A percentile compares a stretch with the other conserved stretches of the same genome.
phyloP scores from a whole-genome alignment of 2,797 vertebrate genomes.

The Myotis planiceps region DNA sequence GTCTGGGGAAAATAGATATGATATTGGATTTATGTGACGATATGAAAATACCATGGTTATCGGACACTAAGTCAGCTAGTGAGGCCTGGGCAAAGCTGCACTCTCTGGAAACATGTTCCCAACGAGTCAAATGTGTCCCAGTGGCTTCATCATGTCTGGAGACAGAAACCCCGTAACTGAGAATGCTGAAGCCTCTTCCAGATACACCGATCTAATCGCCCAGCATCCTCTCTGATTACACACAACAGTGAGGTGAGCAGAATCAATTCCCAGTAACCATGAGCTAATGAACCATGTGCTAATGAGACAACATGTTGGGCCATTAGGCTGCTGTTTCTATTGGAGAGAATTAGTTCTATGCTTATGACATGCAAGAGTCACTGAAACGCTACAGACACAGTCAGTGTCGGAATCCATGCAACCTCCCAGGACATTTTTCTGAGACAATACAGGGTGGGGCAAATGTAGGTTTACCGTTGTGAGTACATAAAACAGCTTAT shows the following conservation, averaged over 20 bases:
- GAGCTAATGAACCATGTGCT: background rate
- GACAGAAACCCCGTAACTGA: slow-evolving; percentile 11
- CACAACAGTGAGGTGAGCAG: background rate
- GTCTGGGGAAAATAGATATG: slow-evolving; percentile 42
- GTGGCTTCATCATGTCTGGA: background rate
- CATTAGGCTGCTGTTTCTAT: background rate
- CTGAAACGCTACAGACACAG: background rate
- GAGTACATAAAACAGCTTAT: background rate
- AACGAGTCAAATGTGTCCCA: background rate
- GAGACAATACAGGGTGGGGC: background rate
- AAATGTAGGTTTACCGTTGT: background rate
- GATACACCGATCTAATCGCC: background rate
- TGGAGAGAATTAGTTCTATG: background rate
- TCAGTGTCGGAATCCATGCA: background rate
- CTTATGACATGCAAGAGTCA: background rate
- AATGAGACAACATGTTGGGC: background rate
- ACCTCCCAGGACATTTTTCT: slow-evolving; percentile 13
- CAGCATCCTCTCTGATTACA: background rate
- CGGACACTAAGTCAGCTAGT: background rate
- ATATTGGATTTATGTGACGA: slow-evolving; percentile 12
- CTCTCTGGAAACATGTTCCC: slow-evolving; percentile 27
- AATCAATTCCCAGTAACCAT: background rate
- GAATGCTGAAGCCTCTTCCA: background rate
- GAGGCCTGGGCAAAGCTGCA: background rate
- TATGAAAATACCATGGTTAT: slow-evolving; percentile 15